Percentiles rank a stretch among this genome's conserved stretches.
phyloP scores from a whole-genome alignment of 2,797 vertebrate genomes.

The Melopsittacus undulatus region DNA sequence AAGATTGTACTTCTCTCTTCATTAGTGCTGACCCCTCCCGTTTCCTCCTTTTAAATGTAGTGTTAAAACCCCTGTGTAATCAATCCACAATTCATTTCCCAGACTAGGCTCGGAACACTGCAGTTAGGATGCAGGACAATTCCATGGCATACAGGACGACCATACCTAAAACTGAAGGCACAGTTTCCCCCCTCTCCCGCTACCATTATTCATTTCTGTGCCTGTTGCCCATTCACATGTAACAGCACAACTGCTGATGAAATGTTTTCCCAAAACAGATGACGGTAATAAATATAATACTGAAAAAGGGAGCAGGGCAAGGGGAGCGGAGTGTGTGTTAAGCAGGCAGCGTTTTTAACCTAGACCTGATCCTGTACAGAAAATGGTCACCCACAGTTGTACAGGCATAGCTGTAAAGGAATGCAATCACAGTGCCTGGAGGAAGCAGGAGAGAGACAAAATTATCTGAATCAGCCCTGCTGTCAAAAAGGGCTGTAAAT shows the following conservation, averaged over 20 bases:
- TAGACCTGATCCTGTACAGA: background rate
- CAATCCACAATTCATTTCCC: background rate
- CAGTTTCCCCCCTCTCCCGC: accelerated
- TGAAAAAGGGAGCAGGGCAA: background rate
- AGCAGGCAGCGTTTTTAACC: background rate
- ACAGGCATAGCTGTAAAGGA: background rate
- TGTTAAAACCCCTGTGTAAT: background rate
- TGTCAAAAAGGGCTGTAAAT: constrained; percentile 8
- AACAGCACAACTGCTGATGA: background rate
- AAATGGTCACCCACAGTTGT: background rate
- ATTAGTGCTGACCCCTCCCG: background rate
- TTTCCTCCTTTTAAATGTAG: background rate
- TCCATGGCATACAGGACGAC: background rate
- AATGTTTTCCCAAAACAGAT: constrained; percentile 18
- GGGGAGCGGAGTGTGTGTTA: background rate
- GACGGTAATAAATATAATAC: constrained; percentile 20
- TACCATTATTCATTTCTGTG: background rate
- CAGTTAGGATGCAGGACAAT: background rate
- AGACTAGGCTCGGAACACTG: background rate
- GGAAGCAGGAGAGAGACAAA: constrained; percentile 3
- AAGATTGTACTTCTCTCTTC: background rate
- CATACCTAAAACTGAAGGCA: background rate
- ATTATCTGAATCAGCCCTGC: constrained; percentile 2
- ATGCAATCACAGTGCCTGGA: background rate
- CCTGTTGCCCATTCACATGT: background rate